Evolutionary conservation across 2,888 invertebrate species (phyloP).

Genomic region (Cremastinae sp.): DNA sequence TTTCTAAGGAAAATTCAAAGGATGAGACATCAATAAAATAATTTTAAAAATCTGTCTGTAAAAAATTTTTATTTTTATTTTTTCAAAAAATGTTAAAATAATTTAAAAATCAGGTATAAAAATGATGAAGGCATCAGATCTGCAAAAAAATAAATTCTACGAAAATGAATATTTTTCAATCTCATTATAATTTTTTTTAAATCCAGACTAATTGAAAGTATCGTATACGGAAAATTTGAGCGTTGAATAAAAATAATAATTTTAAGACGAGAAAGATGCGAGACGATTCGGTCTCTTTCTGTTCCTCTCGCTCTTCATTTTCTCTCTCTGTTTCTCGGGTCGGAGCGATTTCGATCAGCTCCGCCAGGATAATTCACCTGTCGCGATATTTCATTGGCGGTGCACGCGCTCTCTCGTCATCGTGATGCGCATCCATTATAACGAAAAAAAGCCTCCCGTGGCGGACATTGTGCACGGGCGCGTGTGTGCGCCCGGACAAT

Average conservation of each 20-base stretch:
- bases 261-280: constrained; percentile 17
- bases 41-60: too few species aligned
- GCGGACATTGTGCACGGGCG: not conserved
- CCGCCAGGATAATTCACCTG: constrained; percentile 58
- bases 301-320: not conserved
- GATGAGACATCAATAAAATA: too few species aligned
- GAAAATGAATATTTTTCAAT: too few species aligned
- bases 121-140: too few species aligned
- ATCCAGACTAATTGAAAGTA: too few species aligned
- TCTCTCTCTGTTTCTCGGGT: constrained; percentile 15
- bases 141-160: too few species aligned
- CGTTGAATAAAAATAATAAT: not conserved
- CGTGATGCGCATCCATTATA: constrained; percentile 60
- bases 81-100: too few species aligned
- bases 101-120: too few species aligned
- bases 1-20: too few species aligned
- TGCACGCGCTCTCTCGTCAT: constrained; percentile 56
- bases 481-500: constrained; percentile 41
- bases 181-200: too few species aligned
- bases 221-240: not conserved
- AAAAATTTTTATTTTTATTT: too few species aligned
- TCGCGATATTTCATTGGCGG: constrained; percentile 58
- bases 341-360: constrained; percentile 52
- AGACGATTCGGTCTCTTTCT: not conserved
- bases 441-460: constrained; percentile 28